These are phyloP conservation scores for Ips nitidus DNA, from an alignment of 1,140 invertebrate species.

Conservation along the genomic window DNA sequence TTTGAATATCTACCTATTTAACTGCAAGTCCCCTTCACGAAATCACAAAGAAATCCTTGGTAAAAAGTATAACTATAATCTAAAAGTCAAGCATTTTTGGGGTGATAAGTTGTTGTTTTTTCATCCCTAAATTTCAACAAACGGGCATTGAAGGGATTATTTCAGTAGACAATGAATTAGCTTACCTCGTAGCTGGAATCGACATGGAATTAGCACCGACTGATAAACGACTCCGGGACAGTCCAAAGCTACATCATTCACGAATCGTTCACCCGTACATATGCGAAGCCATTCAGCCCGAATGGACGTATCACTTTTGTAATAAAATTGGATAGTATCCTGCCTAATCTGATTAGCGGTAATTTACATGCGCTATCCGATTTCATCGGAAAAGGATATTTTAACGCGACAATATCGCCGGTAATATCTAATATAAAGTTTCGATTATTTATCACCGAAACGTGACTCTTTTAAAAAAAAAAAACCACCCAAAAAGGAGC, in stretches of 20 bases:
- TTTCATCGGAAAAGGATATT: conserved; percentile 20
- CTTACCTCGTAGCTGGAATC: too few species aligned
- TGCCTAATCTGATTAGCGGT: conserved; percentile 28
- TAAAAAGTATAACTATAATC: too few species aligned
- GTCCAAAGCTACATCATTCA: not conserved
- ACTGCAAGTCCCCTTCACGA: too few species aligned
- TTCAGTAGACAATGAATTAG: too few species aligned
- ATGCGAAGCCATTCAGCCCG: conserved; percentile 10
- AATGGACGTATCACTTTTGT: conserved; percentile 8
- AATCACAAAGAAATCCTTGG: too few species aligned
- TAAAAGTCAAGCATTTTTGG: too few species aligned
- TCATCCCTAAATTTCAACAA: too few species aligned
- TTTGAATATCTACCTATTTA: too few species aligned
- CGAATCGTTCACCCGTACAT: conserved; percentile 10
- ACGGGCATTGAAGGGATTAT: too few species aligned
- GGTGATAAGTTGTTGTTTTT: too few species aligned
- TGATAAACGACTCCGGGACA: too few species aligned
- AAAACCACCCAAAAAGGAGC: not conserved
- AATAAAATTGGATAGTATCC: conserved; percentile 14
- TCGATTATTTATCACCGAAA: conserved; percentile 20
- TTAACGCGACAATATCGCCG: conserved; percentile 20
- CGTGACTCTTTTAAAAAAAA: conserved; percentile 18
- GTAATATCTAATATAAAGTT: conserved; percentile 18
- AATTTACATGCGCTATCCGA: conserved; percentile 26
- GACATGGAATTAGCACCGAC: too few species aligned